phyloP scores from a whole-genome alignment of 2,113 vertebrate genomes.

The Phrynocephalus versicolor region DNA sequence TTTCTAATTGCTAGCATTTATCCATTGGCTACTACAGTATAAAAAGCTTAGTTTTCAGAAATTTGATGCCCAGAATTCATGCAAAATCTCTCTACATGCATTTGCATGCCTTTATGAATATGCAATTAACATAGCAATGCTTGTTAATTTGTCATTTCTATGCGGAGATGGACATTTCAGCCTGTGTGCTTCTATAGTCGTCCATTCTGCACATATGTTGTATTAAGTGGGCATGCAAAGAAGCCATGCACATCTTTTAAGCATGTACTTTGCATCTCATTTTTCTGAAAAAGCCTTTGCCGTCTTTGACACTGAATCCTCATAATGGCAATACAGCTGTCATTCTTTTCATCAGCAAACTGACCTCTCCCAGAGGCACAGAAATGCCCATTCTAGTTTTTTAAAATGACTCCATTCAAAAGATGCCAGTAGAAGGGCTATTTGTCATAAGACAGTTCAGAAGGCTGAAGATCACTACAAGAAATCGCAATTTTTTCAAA shows the following conservation, averaged over 20 bases:
- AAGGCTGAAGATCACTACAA: slow-evolving; percentile 24
- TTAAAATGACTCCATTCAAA: slow-evolving; percentile 3
- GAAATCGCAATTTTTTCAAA: background rate
- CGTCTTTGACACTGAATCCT: slow-evolving; percentile 17
- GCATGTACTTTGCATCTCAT: slow-evolving; percentile 35
- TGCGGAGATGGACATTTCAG: slow-evolving; percentile 16
- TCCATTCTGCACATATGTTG: background rate
- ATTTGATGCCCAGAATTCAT: slow-evolving; percentile 30
- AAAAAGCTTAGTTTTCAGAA: slow-evolving; percentile 41
- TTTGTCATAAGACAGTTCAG: slow-evolving; percentile 20
- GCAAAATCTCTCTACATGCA: slow-evolving; percentile 14
- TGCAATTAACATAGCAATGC: background rate
- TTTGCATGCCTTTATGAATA: background rate
- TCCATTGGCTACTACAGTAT: background rate
- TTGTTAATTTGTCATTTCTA: slow-evolving; percentile 15
- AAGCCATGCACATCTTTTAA: slow-evolving; percentile 9
- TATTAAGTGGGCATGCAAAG: slow-evolving; percentile 34
- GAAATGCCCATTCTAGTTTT: background rate
- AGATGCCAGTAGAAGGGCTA: background rate
- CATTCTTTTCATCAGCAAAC: slow-evolving; percentile 26
- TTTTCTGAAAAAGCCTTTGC: slow-evolving; percentile 47
- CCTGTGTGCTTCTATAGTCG: slow-evolving; percentile 14
- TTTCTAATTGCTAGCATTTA: slow-evolving; percentile 6
- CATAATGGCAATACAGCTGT: background rate
- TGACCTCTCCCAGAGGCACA: slow-evolving; percentile 24